Evolutionary conservation across 2,888 invertebrate genomes (phyloP).

Genomic region (Gasteruption jaculator): DNA sequence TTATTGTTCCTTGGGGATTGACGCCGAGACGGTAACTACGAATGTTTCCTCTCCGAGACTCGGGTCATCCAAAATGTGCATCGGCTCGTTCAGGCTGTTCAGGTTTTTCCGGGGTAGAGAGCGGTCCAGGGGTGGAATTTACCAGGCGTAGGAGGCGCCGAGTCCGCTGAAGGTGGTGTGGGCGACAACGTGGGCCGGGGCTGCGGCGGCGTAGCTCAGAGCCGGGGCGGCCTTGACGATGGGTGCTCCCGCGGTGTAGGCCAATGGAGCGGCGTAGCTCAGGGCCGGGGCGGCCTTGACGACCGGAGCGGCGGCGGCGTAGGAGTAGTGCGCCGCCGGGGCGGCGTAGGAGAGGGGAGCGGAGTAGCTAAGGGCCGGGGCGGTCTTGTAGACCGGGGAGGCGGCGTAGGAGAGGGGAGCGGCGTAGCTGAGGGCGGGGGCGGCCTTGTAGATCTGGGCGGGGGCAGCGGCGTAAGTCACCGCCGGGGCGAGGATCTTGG

Average conservation of each 20-base stretch:
- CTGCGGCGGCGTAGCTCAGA: constrained; percentile 13
- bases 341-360: constrained; percentile 21
- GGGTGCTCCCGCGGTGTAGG: constrained; percentile 32
- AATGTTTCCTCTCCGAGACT: too few relatives aligned
- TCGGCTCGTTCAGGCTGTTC: too few relatives aligned
- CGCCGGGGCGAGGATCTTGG: constrained; percentile 44
- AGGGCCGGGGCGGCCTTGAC: constrained; percentile 15
- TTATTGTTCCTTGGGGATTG: too few relatives aligned
- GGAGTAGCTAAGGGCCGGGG: constrained; percentile 10
- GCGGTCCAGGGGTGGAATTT: constrained; percentile 15
- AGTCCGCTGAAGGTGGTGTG: constrained; percentile 57
- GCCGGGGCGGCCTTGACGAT: constrained; percentile 17
- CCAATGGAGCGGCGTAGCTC: constrained; percentile 17
- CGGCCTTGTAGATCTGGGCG: constrained; percentile 21
- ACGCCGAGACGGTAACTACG: too few relatives aligned
- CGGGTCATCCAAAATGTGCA: too few relatives aligned
- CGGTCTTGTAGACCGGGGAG: constrained; percentile 12
- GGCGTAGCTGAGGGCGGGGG: constrained; percentile 18
- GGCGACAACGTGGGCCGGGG: constrained; percentile 25
- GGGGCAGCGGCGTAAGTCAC: constrained; percentile 46
- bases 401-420: constrained; percentile 22
- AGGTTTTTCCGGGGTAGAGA: too few relatives aligned
- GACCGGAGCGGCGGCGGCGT: constrained; percentile 47
- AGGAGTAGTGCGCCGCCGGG: constrained; percentile 25
- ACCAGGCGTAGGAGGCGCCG: constrained; percentile 56